These are phyloP conservation scores for Pteruthius melanotis DNA, from an alignment of 2,113 vertebrate genomes.

Conservation along the genomic window DNA sequence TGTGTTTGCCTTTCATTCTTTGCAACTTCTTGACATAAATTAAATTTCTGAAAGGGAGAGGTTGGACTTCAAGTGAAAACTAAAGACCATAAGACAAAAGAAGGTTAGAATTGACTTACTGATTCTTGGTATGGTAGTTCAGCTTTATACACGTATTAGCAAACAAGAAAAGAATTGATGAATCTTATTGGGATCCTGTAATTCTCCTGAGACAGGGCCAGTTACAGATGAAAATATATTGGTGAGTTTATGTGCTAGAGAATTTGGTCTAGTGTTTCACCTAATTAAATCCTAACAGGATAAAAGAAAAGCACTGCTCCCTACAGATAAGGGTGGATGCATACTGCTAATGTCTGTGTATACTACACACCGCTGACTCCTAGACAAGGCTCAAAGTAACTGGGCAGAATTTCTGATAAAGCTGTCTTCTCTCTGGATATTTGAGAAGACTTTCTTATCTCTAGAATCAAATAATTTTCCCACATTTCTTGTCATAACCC, in stretches of 20 bases:
- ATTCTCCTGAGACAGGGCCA: slow-evolving; percentile 15
- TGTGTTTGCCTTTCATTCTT: background rate
- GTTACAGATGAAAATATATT: background rate
- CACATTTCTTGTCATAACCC: background rate
- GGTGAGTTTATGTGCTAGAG: background rate
- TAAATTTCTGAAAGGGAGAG: background rate
- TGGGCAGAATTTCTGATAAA: background rate
- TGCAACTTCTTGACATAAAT: background rate
- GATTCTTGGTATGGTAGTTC: background rate
- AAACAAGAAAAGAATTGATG: background rate
- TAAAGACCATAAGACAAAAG: background rate
- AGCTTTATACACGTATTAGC: background rate
- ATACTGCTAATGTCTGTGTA: background rate
- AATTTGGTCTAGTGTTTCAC: background rate
- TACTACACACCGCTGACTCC: background rate
- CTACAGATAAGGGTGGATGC: background rate
- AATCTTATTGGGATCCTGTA: background rate
- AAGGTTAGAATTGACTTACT: background rate
- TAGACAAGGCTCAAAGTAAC: background rate
- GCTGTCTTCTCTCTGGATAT: background rate
- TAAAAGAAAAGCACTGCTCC: background rate
- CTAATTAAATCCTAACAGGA: slow-evolving; percentile 18
- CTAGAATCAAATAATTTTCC: background rate
- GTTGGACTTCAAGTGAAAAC: background rate
- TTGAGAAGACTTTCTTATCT: background rate